Base-by-base conservation (phyloP, 23 tunicate species). In the Ascidia mentula region DNA sequence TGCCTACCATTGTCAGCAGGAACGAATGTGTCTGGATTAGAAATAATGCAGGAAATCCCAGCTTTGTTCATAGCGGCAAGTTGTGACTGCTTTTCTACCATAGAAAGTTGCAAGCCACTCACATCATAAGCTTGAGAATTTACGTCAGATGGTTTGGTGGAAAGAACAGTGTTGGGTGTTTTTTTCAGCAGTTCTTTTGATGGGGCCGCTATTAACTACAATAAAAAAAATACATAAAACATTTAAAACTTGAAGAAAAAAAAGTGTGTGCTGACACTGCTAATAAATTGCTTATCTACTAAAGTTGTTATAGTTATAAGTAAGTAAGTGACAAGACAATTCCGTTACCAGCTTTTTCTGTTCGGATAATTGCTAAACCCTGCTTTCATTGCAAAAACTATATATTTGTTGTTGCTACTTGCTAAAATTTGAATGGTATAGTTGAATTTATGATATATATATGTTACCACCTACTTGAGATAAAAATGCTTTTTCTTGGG, bases 31-130 rank as follows among this genome's bases (percentile, higher is more conserved):
- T 86, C 90, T 6, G 89, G 89, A 34, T 84, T 40, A 0, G 98
- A 74, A 37, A 93, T 83, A 0, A 93, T 45, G 69, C 98, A 93
- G 9, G 93, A 85, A 5, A 86, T 74, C 12, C 85, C 87, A 0
- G 98, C 82, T 71, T 93, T 93, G 75, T 80, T 84, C 22, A 74
- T 12, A 2, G 91, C 78, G 12, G 94, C 83, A 36, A 93, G 89
- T 81, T 88, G 93, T 20, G 98, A 88, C 40, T 93, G 98, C 71
- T 86, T 84, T 40, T 88, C 94, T 3, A 93, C 98, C 86, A 93
- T 36, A 3, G 87, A 83, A 30, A 93, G 73, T 53, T 93, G 98
- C 77, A 93, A 75, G 1, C 94, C 98, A 46, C 94, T 93, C 0
- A 93, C 85, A 80, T 93, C 98, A 79, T 45, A 87, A 32, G 34